Evolutionary conservation across 2,797 vertebrate genomes (phyloP).

Genomic region (Gephyroberyx darwinii): DNA sequence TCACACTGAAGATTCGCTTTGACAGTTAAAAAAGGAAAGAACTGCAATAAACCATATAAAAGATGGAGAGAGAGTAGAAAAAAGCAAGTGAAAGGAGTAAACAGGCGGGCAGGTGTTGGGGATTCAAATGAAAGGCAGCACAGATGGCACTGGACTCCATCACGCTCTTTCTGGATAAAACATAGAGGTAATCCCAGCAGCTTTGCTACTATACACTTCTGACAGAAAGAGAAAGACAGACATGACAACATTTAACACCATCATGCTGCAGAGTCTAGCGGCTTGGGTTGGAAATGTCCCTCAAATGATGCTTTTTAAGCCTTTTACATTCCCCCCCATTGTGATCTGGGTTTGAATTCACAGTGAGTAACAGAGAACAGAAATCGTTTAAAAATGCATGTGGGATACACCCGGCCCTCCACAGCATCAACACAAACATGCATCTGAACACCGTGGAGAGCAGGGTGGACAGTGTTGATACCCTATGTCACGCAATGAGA

Average conservation of each 20-base stretch:
- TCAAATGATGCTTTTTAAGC: neutral
- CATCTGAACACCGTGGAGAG: no score
- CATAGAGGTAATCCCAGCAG: slow-evolving; percentile 91
- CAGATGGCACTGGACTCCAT: slow-evolving; percentile 90
- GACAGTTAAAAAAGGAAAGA: no score
- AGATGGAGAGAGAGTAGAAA: slow-evolving; percentile 75
- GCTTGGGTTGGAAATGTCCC: neutral
- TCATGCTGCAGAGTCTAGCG: neutral
- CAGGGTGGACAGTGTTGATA: no score
- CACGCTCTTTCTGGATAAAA: slow-evolving; percentile 89
- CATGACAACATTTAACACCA: neutral
- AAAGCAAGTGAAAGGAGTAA: slow-evolving; percentile 79
- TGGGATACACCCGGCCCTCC: no score
- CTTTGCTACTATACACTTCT: slow-evolving; percentile 83
- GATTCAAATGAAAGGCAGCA: slow-evolving; percentile 93
- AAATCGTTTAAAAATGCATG: neutral
- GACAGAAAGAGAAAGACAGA: neutral
- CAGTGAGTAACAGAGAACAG: neutral
- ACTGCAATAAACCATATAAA: slow-evolving; percentile 33
- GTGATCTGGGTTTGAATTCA: neutral
- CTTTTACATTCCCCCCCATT: neutral
- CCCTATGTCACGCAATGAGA: no score
- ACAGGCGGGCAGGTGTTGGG: slow-evolving; percentile 92
- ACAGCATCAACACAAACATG: no score
- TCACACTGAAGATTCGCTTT: slow-evolving; percentile 1